phyloP scores from a whole-genome alignment of 2,888 invertebrate genomes.

The Plebejus anna region DNA sequence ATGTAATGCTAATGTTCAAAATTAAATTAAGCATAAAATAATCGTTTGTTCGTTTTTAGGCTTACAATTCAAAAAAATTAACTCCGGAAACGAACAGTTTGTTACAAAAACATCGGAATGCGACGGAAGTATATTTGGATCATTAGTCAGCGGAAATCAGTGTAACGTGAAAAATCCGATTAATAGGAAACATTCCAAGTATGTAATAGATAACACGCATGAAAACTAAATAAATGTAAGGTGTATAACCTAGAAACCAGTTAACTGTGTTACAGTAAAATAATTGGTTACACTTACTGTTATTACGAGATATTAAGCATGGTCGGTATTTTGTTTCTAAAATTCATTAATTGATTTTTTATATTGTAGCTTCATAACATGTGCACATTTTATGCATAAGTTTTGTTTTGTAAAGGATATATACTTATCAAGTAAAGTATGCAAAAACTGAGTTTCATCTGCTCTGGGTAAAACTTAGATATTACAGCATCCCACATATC shows the following conservation, averaged over 20 bases:
- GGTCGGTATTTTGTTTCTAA: no score
- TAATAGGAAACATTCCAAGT: conserved; percentile 16
- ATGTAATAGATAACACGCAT: conserved; percentile 2
- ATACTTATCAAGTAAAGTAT: neutral
- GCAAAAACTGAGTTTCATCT: neutral
- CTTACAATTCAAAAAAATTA: conserved; percentile 10
- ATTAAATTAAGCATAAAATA: neutral
- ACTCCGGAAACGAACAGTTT: neutral
- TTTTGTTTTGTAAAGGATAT: neutral
- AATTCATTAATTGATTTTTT: no score
- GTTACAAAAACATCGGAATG: neutral
- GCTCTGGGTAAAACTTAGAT: neutral
- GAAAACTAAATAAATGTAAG: neutral
- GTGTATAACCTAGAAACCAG: neutral
- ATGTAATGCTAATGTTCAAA: neutral
- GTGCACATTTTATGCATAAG: no score
- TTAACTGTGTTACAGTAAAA: neutral
- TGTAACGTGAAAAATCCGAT: conserved; percentile 17
- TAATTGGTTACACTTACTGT: neutral
- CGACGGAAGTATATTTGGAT: conserved; percentile 25
- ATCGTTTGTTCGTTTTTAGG: neutral
- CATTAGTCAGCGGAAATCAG: conserved; percentile 21
- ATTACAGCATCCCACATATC: neutral
- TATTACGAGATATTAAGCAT: neutral
- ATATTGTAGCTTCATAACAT: no score